A percentile compares a stretch with the other conserved stretches of the same genome.
phyloP scores from a whole-genome alignment of 2,797 vertebrate species.

The Geotrypetes seraphini region DNA sequence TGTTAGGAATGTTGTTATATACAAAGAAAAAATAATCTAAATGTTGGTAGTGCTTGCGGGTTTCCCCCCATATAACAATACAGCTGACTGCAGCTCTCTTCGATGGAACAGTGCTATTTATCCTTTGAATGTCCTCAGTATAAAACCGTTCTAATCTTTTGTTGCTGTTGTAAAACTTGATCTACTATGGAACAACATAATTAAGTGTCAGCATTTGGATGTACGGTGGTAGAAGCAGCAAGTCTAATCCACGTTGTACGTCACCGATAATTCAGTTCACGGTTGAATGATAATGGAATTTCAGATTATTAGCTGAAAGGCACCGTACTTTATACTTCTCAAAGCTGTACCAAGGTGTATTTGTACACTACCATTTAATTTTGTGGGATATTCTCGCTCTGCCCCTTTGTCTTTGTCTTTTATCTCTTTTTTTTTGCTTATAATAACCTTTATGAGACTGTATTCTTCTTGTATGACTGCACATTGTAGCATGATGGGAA shows the following conservation, averaged over 20 bases:
- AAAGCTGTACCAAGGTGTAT: constrained; percentile 2
- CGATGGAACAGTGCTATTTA: constrained; percentile 34
- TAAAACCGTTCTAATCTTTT: constrained; percentile 55
- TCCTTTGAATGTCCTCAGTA: constrained; percentile 41
- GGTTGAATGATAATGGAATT: constrained; percentile 41
- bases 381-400: accelerated
- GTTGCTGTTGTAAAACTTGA: constrained; percentile 55
- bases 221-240: constrained; percentile 23
- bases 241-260: constrained; percentile 33
- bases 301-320: constrained; percentile 38
- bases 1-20: constrained; percentile 19
- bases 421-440: constrained; percentile 1
- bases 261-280: constrained; percentile 48
- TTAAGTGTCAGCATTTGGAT: constrained; percentile 55
- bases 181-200: constrained; percentile 53
- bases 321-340: constrained; percentile 23
- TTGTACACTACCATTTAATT: neutral
- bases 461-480: neutral
- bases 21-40: constrained; percentile 2
- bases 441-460: constrained; percentile 3
- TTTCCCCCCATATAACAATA: constrained; percentile 36
- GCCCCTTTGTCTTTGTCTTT: no score
- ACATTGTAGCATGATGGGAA: constrained; percentile 18
- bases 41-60: constrained; percentile 40
- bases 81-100: constrained; percentile 30